Percentiles rank a stretch among this genome's conserved stretches.
Conservation (phyloP, 2,888 invertebrate species). For the Embidobia sp. region DNA sequence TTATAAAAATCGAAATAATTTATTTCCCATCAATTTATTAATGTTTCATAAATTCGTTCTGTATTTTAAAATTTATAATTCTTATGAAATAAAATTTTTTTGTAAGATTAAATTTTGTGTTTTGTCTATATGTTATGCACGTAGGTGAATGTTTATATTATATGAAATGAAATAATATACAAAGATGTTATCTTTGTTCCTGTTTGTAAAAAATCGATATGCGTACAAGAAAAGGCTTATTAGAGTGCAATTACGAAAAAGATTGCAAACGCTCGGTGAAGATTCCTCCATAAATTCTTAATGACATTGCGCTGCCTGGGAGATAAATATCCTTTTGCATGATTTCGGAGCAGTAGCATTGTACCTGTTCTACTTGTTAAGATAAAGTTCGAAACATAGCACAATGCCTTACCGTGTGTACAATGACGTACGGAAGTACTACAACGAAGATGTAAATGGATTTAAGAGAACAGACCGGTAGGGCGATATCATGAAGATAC, state of each 20-base stretch:
- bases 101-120: no score
- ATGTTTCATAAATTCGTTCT: no score
- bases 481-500: slow-evolving; percentile 68
- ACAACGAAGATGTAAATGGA: slow-evolving; percentile 58
- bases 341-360: slow-evolving; percentile 57
- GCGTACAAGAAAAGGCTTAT: slow-evolving; percentile 2
- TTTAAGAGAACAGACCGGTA: slow-evolving; percentile 59
- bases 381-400: slow-evolving; percentile 71
- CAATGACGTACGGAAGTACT: slow-evolving; percentile 44
- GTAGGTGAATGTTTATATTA: no score
- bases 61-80: no score
- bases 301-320: slow-evolving; percentile 15
- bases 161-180: no score
- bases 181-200: no score
- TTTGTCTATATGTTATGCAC: no score
- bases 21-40: no score
- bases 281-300: slow-evolving; percentile 35
- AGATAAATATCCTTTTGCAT: slow-evolving; percentile 48
- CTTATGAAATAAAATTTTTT: no score
- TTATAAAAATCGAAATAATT: no score
- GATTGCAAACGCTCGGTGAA: slow-evolving; percentile 14
- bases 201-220: slow-evolving; percentile 11
- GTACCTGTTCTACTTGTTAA: slow-evolving; percentile 63
- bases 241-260: slow-evolving; percentile 29
- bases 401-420: slow-evolving; percentile 61